A percentile compares a stretch with the other conserved stretches of the same genome.
Conservation (phyloP, 1,140 invertebrate species). For the Ylistrum balloti region DNA sequence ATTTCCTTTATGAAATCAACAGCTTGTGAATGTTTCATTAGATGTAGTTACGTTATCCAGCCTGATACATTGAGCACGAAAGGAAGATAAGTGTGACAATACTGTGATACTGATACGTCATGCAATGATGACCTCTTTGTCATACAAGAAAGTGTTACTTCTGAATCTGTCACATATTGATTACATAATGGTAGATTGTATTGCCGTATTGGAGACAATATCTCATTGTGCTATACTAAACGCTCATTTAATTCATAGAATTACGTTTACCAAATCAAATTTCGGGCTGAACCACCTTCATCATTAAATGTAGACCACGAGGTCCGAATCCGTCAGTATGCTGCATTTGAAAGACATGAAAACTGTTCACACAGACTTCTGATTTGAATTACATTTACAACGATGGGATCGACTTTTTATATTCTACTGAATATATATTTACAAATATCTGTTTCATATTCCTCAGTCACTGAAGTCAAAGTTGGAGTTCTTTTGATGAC, state of each 20-base stretch:
- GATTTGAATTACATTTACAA: background rate
- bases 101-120: background rate
- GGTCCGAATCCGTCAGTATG: background rate
- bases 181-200: background rate
- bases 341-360: background rate
- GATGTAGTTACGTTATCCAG: background rate
- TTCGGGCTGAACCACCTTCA: background rate
- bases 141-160: background rate
- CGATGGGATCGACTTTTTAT: background rate
- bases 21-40: background rate
- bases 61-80: background rate
- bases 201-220: background rate
- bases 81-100: background rate
- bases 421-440: background rate
- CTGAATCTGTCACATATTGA: background rate
- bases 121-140: background rate
- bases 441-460: background rate
- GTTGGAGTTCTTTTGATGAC: constrained; percentile 60
- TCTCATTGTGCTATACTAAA: background rate
- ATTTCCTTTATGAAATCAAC: constrained; percentile 16
- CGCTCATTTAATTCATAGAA: background rate
- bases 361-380: background rate
- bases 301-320: background rate
- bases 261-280: background rate
- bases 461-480: background rate